Percentiles rank a stretch among this genome's conserved stretches.
These are phyloP conservation scores for Tortrix viridana DNA, from an alignment of 2,888 invertebrate species.

Conservation along the genomic window DNA sequence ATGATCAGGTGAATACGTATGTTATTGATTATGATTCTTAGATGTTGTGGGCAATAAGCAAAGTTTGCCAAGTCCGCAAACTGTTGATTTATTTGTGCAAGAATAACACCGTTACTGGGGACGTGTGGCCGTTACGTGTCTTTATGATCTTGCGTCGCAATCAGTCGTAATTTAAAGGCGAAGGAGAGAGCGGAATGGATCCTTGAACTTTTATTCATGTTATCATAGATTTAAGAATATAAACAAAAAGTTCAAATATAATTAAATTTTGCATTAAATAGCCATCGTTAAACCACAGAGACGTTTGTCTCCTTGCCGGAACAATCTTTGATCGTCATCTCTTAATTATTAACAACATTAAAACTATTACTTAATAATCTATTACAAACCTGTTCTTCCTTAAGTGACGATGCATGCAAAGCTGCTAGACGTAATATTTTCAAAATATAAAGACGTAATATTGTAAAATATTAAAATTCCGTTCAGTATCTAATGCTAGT, in stretches of 20 bases:
- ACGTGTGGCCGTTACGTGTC: slow-evolving; percentile 36
- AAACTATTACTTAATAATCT: not conserved
- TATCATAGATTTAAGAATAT: too few relatives aligned
- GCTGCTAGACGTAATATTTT: too few relatives aligned
- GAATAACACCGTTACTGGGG: slow-evolving; percentile 32
- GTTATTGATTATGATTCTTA: not conserved
- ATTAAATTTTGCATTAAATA: too few relatives aligned
- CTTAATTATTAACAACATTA: not conserved
- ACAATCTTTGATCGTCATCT: not conserved
- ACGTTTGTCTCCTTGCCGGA: too few relatives aligned
- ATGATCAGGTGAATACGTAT: too few relatives aligned
- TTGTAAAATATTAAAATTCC: too few relatives aligned
- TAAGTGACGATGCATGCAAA: not conserved
- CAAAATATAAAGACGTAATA: too few relatives aligned
- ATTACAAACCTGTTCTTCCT: not conserved
- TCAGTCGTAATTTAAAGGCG: slow-evolving; percentile 20
- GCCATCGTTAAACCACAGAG: too few relatives aligned
- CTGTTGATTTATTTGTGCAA: slow-evolving; percentile 27
- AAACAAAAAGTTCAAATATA: too few relatives aligned
- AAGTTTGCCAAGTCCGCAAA: slow-evolving; percentile 12
- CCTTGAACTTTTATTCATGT: too few relatives aligned
- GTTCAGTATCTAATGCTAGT: not conserved
- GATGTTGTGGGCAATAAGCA: not conserved
- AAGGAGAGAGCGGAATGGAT: not conserved
- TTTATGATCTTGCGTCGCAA: slow-evolving; percentile 20